A percentile compares a stretch with the other conserved stretches of the same genome.
phyloP scores from a whole-genome alignment of 2,113 vertebrate genomes.

The Oreochromis niloticus region DNA sequence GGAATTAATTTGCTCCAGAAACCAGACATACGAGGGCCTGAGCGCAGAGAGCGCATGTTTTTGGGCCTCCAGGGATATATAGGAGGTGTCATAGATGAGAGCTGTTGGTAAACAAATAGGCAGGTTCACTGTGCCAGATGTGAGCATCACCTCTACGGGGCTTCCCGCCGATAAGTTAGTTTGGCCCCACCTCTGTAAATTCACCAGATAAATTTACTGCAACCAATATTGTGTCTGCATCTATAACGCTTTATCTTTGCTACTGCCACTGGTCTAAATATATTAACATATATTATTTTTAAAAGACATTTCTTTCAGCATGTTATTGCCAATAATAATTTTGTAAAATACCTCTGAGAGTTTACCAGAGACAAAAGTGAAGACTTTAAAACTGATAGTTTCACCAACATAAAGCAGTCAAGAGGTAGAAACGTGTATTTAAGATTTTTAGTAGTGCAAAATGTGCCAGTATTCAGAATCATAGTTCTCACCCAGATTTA shows the following conservation, averaged over 20 bases:
- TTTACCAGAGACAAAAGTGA: neutral
- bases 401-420: neutral
- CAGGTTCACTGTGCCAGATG: slow-evolving; percentile 16
- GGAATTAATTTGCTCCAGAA: slow-evolving; percentile 67
- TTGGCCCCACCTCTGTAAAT: too few relatives aligned
- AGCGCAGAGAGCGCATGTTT: slow-evolving; percentile 37
- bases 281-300: neutral
- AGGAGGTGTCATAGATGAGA: slow-evolving; percentile 12
- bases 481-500: neutral
- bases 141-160: neutral
- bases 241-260: neutral
- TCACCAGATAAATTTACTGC: neutral
- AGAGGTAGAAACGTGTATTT: neutral
- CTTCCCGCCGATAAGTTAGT: neutral
- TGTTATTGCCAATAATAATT: neutral
- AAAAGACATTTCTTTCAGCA: neutral
- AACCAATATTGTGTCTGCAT: neutral
- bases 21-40: slow-evolving; percentile 21
- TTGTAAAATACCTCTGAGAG: neutral
- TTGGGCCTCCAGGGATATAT: slow-evolving; percentile 23
- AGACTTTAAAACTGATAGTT: neutral
- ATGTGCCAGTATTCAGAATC: neutral
- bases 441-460: neutral
- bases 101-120: slow-evolving; percentile 53
- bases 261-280: neutral